Conservation (phyloP, 2,797 vertebrate genomes). For the Prunella strophiata region DNA sequence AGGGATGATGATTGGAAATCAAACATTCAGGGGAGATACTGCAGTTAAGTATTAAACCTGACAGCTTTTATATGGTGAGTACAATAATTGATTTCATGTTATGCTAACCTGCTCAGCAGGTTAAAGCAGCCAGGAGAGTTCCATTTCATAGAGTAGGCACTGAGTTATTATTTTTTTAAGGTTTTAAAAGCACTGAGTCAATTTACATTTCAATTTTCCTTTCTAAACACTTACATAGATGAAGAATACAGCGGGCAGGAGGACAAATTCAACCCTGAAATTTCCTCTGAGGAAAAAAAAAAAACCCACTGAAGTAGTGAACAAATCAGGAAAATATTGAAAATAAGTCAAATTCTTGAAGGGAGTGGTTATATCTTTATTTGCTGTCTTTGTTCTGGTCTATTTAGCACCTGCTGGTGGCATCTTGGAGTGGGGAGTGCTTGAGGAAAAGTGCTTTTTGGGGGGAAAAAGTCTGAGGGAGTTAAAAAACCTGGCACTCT, state of each 20-base stretch:
- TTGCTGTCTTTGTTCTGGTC: neutral
- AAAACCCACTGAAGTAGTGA: neutral
- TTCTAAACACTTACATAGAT: neutral
- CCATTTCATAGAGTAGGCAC: neutral
- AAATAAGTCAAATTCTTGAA: neutral
- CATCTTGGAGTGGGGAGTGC: neutral
- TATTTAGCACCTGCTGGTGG: neutral
- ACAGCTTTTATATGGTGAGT: constrained; percentile 8
- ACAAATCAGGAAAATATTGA: neutral
- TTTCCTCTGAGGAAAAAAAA: neutral
- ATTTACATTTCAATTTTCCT: constrained; percentile 32
- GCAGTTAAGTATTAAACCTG: constrained; percentile 24
- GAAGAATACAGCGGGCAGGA: neutral
- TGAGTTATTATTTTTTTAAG: neutral
- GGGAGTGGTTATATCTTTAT: neutral
- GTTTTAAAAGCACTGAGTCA: neutral
- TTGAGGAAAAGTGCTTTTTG: too few species aligned
- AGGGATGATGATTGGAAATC: neutral
- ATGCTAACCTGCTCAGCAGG: constrained; percentile 37
- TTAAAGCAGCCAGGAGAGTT: neutral
- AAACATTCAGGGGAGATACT: constrained; percentile 25
- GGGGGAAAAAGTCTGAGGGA: neutral
- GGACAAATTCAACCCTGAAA: neutral
- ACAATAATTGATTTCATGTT: constrained; percentile 56
- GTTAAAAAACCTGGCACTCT: neutral